Base-by-base conservation (phyloP, 2,888 invertebrate genomes). In the Ennomos quercinarius region DNA sequence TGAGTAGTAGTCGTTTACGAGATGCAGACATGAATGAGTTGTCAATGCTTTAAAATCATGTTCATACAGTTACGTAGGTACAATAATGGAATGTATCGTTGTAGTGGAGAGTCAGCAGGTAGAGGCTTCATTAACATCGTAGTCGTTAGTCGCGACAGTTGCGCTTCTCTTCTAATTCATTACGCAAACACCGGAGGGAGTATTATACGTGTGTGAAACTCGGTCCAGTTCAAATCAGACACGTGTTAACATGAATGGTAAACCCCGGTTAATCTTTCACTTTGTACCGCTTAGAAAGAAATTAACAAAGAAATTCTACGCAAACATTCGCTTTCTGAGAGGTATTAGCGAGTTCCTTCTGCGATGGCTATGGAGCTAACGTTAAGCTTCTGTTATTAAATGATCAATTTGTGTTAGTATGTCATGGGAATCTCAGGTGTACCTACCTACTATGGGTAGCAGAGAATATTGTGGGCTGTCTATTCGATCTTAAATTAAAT, bases 231-330 rank as follows among this genome's bases (percentile, higher is more conserved):
- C 86, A 82, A 72, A 88, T 85, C 83, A 76, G 76, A 81, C 77
- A 78, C 77, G 76, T 72, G 87, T 82, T 89, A 91, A 91, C 81
- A 65, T 70, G 67, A 67, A 76, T 73, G 68, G 84, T 78, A 88
- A 86, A 89, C 87, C 71, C 71, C 72, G 81, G 80, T 87, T 90
- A 89, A 89, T 91, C 84, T 85, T 87, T 87, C 87, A 87, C 87
- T 91, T 89, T 90, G 84, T 86, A 73, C 80, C 80, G 82, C 84
- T 87, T 86, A 86, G 71, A 86, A 75, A 80, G 70, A 83, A 87
- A 89, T 90, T 89, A 88, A 87, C 88, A 76, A 81, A 83, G 80
- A 84, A 83, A 83, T 82, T 77, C 75, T 80, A 76, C 67, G 71
- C 76, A 87, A 86, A 89, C 75, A 86, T 67, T 63, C 65, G 64